Percentiles rank a stretch among this genome's conserved stretches.
These are phyloP conservation scores for Petrolisthes manimaculis DNA, from an alignment of 2,888 invertebrate genomes.

Conservation along the genomic window DNA sequence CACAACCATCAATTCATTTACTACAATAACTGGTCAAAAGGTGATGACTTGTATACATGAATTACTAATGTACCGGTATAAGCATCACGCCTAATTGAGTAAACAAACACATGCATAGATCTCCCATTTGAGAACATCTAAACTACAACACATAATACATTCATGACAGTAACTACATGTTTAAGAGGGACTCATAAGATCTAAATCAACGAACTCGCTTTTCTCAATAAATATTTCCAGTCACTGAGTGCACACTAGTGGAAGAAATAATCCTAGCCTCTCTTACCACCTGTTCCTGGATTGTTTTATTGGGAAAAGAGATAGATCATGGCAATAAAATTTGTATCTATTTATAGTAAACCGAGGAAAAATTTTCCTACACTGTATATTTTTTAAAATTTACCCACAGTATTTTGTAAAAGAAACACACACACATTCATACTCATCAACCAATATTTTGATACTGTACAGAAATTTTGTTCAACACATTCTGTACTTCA, in stretches of 20 bases:
- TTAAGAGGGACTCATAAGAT: slow-evolving; percentile 23
- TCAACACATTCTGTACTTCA: slow-evolving; percentile 10
- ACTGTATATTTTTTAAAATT: not conserved
- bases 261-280: slow-evolving; percentile 42
- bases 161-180: slow-evolving; percentile 35
- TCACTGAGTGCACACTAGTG: slow-evolving; percentile 56
- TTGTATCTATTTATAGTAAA: slow-evolving; percentile 11
- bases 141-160: slow-evolving; percentile 48
- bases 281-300: slow-evolving; percentile 59
- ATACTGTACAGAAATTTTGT: slow-evolving; percentile 12
- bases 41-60: no score
- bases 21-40: no score
- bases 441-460: slow-evolving; percentile 6
- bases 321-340: slow-evolving; percentile 48
- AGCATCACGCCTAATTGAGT: no score
- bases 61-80: no score
- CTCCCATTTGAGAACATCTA: slow-evolving; percentile 30
- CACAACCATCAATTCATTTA: no score
- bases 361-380: not conserved
- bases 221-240: slow-evolving; percentile 29
- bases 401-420: not conserved
- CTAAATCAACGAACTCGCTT: slow-evolving; percentile 43
- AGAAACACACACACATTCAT: slow-evolving; percentile 6
- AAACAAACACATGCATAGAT: slow-evolving; percentile 22
- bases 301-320: slow-evolving; percentile 40